Base-by-base conservation (phyloP, 2,113 vertebrate species). In the Mesembrinibis cayennensis region DNA sequence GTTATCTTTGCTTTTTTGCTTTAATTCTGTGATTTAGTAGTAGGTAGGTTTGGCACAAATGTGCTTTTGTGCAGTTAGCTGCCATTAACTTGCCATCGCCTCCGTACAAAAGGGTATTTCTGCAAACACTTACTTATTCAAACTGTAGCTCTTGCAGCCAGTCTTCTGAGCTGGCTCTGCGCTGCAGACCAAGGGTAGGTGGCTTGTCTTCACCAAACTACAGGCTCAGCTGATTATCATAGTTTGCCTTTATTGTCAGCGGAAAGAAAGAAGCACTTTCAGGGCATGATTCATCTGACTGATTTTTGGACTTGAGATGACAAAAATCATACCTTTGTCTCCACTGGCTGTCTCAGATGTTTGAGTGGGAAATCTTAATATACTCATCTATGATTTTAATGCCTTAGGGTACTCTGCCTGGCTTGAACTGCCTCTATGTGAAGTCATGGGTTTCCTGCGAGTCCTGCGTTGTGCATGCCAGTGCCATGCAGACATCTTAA, bases 91-190 rank as follows among this genome's bases (percentile, higher is more conserved):
- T 88, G 23, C 32, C 8, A 9, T 83, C 1, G 0, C 4, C 40
- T 82, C 40, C 7, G 7, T 44, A 25, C 25, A 27, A 2, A 62
- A 45, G 17, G 27, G 4, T 45, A 10, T 49, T 70, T 67, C n/a
- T 82, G 82, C 21, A 42, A 40, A 4, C 18, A 2, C 4, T 62
- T 27, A 29, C 21, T 67, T 52, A 34, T 2, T 77, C 40, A 22
- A 49, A 1, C 40, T 38, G 32, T 9, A 73, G 50, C 55, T 82
- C 30, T 55, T 69, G 44, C 71, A 82, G 72, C 32, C 32, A 17
- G 23, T 42, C 38, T 83, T 44, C 40, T 29, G 38, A 76, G 56
- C 2, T 2, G 0, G 0, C 34, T 70, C 21, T 14, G 45, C 0
- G 0, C 67, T 47, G 40, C 58, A 74, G 69, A 14, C 50, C 56